Conservation (phyloP, 1,140 invertebrate species). For the Leptinotarsa defecta region DNA sequence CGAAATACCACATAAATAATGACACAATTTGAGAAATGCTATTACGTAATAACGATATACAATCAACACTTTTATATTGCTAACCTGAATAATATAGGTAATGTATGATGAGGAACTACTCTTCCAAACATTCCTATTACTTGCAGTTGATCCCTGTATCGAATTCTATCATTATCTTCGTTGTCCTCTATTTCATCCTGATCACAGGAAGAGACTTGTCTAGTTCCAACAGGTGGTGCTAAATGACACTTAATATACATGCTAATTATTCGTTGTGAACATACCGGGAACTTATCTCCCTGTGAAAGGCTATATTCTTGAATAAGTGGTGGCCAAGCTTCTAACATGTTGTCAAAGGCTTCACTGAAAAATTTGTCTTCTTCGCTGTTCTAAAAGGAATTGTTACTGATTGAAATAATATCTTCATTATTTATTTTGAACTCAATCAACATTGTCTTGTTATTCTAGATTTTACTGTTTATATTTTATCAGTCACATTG, state of each 20-base stretch:
- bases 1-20: neutral
- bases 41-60: too few relatives aligned
- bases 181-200: constrained; percentile 68
- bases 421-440: too few relatives aligned
- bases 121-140: constrained; percentile 64
- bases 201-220: constrained; percentile 56
- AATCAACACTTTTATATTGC: neutral
- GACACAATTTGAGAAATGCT: neutral
- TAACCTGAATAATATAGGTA: constrained; percentile 61
- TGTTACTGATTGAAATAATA: too few relatives aligned
- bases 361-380: constrained; percentile 77
- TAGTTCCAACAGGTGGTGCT: constrained; percentile 77
- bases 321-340: constrained; percentile 75
- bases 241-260: constrained; percentile 82
- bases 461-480: too few relatives aligned
- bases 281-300: constrained; percentile 58
- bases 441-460: too few relatives aligned
- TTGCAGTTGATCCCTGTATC: constrained; percentile 72
- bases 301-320: constrained; percentile 57
- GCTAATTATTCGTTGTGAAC: constrained; percentile 70
- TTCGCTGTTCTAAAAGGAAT: constrained; percentile 54
- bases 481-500: too few relatives aligned
- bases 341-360: constrained; percentile 80
- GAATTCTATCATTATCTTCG: constrained; percentile 72
- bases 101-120: constrained; percentile 60